Base-by-base conservation (phyloP, 2,888 invertebrate genomes). In the Drosophila ustulata region DNA sequence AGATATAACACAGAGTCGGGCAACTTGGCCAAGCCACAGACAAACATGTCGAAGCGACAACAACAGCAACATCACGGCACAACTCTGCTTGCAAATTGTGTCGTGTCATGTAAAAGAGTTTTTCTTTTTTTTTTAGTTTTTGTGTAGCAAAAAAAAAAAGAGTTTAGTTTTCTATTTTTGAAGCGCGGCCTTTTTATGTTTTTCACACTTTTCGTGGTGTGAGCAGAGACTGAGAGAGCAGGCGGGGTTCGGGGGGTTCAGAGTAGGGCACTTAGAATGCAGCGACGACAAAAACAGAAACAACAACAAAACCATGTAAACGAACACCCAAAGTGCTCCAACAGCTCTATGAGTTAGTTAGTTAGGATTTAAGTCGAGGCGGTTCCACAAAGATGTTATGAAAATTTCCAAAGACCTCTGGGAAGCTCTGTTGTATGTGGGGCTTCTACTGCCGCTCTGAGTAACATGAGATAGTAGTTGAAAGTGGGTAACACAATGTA, bases 51-150 rank as follows among this genome's bases (percentile, higher is more conserved):
- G 82, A 84, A 88, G 85, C 70, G 72, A 55, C 71, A 45, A 58
- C 62, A 52, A 61, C 52, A 49, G 51, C 49, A 56, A 45, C 73
- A 71, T 53, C 57, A 39, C 30, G 30, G 7, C 30, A 62, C 69
- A 66, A 77, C 77, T 62, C n/a, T 75, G 86, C 78, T 80, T 68
- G 86, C 88, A 84, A 88, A 88, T 84, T 88, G 86, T 88, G 83
- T 88, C 86, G 86, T 83, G 83, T 83, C 83, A 83, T 88, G 83
- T 83, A 88, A 88, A 77, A 67, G 71, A 65, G 43, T 66, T 73
- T 77, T 61, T 62, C 34, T 61, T 56, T 71, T 51, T 56, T 55
- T 64, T 57, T 47, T 52, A 64, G 52, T 75, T 75, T 68, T 68
- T n/a, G 32, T 65, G 51, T 62, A 43, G 55, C 46, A 39, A 57